Percentiles rank a stretch among this genome's conserved stretches.
These are phyloP conservation scores for Tinea trinotella DNA, from an alignment of 2,888 invertebrate species.

Conservation along the genomic window DNA sequence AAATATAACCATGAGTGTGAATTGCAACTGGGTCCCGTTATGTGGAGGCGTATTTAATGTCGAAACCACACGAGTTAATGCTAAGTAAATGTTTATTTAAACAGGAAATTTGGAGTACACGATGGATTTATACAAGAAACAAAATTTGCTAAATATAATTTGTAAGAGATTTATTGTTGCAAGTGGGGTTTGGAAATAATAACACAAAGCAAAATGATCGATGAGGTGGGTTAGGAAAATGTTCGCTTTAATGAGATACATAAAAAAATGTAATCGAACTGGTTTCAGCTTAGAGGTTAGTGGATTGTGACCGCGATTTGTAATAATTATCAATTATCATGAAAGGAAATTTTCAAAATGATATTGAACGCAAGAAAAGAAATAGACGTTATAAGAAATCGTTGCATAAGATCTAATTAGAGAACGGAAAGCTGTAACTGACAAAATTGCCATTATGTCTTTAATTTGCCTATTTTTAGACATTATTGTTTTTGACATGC, in stretches of 20 bases:
- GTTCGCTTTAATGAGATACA: neutral
- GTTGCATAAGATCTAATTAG: constrained; percentile 7
- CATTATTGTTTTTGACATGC: neutral
- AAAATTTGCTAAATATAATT: too few relatives aligned
- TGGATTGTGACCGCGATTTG: constrained; percentile 29
- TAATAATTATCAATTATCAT: neutral
- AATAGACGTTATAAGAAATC: neutral
- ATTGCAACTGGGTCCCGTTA: constrained; percentile 28
- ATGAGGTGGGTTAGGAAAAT: neutral
- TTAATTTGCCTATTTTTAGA: neutral
- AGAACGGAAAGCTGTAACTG: constrained; percentile 3
- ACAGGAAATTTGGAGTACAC: neutral
- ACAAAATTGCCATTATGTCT: neutral
- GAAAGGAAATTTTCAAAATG: neutral
- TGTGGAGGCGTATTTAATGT: constrained; percentile 1
- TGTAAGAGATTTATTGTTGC: neutral
- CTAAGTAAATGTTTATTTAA: constrained; percentile 11
- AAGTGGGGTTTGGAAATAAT: neutral
- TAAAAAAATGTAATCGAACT: constrained; percentile 22
- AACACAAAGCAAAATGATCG: neutral
- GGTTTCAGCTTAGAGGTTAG: constrained; percentile 39
- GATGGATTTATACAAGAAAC: neutral
- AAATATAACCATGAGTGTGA: constrained; percentile 37
- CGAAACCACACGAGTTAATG: constrained; percentile 9
- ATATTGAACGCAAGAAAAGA: neutral